Conservation (phyloP, 2,113 vertebrate genomes). For the Pelodiscus sinensis region DNA sequence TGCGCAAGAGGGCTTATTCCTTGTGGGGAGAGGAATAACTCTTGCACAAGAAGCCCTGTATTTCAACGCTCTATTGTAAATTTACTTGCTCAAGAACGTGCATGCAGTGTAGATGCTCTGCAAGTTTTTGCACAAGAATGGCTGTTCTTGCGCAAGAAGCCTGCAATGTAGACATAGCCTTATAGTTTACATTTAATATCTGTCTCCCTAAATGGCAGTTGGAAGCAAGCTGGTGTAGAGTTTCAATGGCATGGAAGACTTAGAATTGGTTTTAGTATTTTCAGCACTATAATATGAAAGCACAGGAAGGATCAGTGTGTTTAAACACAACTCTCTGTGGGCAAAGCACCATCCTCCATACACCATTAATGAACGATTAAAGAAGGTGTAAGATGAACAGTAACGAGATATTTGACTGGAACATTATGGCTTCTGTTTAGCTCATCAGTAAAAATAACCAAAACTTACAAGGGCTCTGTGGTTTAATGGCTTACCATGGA, state of each 20-base stretch:
- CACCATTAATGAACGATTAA: conserved; percentile 42
- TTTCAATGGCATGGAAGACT: neutral
- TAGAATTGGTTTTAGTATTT: conserved; percentile 3
- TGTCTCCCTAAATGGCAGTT: neutral
- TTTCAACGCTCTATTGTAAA: no score
- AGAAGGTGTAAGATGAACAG: conserved; percentile 6
- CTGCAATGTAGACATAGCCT: neutral
- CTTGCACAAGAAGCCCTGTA: no score
- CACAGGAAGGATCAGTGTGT: neutral
- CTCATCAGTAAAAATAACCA: conserved; percentile 53
- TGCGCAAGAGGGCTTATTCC: no score
- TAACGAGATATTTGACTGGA: conserved; percentile 40
- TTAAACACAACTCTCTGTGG: neutral
- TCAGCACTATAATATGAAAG: conserved; percentile 1
- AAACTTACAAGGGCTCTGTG: conserved; percentile 28
- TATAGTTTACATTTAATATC: neutral
- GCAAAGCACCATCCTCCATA: conserved; percentile 18
- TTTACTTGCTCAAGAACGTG: no score
- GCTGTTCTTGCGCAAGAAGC: no score
- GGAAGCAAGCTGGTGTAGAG: neutral
- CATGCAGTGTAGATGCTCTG: no score
- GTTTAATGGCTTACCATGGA: conserved; percentile 53
- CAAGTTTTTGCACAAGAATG: no score
- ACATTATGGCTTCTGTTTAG: conserved; percentile 35
- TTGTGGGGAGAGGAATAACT: no score